A percentile compares a stretch with the other conserved stretches of the same genome.
Evolutionary conservation across 2,888 invertebrate genomes (phyloP).

Genomic region (Xanthia togata): DNA sequence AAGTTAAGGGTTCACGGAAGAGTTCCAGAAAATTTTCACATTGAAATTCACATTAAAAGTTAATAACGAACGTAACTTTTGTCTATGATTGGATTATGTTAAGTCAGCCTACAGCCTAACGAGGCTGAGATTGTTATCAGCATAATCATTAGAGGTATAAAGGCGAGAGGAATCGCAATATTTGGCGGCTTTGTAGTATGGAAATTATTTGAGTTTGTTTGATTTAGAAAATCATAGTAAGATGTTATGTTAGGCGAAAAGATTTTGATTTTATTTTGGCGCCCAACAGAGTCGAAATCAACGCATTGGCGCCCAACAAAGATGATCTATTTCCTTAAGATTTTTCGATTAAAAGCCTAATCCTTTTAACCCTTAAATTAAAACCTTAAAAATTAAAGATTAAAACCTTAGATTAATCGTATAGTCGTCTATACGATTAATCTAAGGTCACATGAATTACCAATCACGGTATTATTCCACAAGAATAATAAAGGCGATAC

Average conservation of each 20-base stretch:
- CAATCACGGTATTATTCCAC: background rate
- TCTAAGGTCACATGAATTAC: background rate
- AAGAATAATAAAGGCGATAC: background rate
- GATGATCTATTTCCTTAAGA: background rate
- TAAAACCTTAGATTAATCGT: too few species aligned
- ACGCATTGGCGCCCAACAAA: slow-evolving; percentile 37
- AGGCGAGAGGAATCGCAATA: slow-evolving; percentile 33
- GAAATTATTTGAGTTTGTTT: background rate
- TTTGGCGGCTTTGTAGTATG: slow-evolving; percentile 24
- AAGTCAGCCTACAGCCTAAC: slow-evolving; percentile 60
- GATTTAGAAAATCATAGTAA: background rate
- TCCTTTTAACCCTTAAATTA: too few species aligned
- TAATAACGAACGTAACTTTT: slow-evolving; percentile 72
- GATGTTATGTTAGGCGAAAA: too few species aligned
- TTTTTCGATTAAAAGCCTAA: background rate
- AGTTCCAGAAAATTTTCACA: slow-evolving; percentile 64
- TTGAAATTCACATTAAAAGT: slow-evolving; percentile 74
- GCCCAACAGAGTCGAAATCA: background rate
- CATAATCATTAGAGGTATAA: slow-evolving; percentile 55
- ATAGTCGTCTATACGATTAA: background rate
- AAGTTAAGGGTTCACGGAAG: slow-evolving; percentile 69
- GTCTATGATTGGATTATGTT: slow-evolving; percentile 70
- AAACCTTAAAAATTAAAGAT: too few species aligned
- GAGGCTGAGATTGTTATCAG: slow-evolving; percentile 49
- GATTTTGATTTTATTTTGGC: background rate